Conservation (phyloP, 2,113 vertebrate genomes). For the Paracanthobrama guichenoti region DNA sequence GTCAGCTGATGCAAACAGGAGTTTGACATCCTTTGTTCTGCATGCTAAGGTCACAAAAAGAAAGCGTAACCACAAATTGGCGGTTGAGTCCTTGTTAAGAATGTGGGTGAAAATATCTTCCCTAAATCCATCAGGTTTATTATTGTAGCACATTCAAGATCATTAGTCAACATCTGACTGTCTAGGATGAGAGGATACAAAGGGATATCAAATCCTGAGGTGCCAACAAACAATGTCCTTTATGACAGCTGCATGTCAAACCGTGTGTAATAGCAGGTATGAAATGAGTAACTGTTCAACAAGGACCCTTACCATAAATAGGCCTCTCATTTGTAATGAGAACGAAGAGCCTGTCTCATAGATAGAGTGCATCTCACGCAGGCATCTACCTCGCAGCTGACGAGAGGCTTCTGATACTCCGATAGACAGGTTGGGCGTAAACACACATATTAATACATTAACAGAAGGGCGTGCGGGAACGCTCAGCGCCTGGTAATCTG, state of each 20-base stretch:
- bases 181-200: not conserved
- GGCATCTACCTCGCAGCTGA: constrained; percentile 31
- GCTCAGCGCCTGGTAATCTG: constrained; percentile 65
- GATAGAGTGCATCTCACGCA: constrained; percentile 40
- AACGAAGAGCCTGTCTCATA: constrained; percentile 18
- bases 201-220: constrained; percentile 6
- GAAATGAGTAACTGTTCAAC: constrained; percentile 5
- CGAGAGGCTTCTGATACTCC: constrained; percentile 50
- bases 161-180: not conserved
- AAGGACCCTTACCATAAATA: constrained; percentile 30
- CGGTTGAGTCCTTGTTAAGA: not conserved
- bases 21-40: not conserved
- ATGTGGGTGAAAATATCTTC: not conserved
- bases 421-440: constrained; percentile 51
- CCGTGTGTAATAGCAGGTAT: not conserved
- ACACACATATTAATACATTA: constrained; percentile 60
- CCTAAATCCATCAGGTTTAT: not conserved
- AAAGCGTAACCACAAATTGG: not conserved
- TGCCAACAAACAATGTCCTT: constrained; percentile 14
- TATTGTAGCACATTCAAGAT: not conserved
- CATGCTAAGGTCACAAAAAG: not conserved
- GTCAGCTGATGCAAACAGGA: not conserved
- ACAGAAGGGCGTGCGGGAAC: constrained; percentile 63
- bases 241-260: constrained; percentile 32
- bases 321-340: constrained; percentile 22